Conservation (phyloP, 2,888 invertebrate species). For the Lycocerus yunnanus region DNA sequence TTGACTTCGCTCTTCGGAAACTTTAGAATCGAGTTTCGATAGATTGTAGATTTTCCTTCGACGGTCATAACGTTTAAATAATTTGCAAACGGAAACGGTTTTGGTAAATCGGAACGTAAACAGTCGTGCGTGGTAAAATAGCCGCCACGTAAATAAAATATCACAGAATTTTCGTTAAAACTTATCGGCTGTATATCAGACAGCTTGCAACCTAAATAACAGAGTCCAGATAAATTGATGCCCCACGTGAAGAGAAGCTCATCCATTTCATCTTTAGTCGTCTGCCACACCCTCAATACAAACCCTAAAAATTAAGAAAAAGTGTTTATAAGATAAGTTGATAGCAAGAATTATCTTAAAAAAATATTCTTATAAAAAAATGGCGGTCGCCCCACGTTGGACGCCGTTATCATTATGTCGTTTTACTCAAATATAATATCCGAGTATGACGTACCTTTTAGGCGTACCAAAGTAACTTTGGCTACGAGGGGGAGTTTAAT, state of each 20-base stretch:
- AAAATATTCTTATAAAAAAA: too few species aligned
- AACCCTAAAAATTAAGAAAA: constrained; percentile 35
- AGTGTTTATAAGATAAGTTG: too few species aligned
- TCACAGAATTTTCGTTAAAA: constrained; percentile 72
- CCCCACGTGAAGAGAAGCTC: constrained; percentile 79
- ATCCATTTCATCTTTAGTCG: constrained; percentile 55
- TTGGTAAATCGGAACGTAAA: constrained; percentile 48
- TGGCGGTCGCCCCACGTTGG: too few species aligned
- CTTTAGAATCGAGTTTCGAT: constrained; percentile 56
- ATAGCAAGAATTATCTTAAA: too few species aligned
- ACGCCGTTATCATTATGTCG: too few species aligned
- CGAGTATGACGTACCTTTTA: too few species aligned
- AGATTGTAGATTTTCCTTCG: constrained; percentile 43
- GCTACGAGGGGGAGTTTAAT: too few species aligned
- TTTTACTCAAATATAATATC: too few species aligned
- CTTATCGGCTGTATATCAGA: constrained; percentile 68
- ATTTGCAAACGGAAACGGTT: constrained; percentile 46
- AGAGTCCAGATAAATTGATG: constrained; percentile 81
- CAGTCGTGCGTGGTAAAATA: constrained; percentile 71
- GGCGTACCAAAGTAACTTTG: too few species aligned
- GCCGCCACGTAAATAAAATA: constrained; percentile 88
- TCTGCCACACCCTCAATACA: constrained; percentile 58
- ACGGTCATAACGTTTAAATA: constrained; percentile 47
- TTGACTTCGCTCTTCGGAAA: constrained; percentile 67
- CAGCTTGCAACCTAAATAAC: constrained; percentile 73